Base-by-base conservation (phyloP, 92 coral and sea anemone genomes). In the Siderastrea siderea region DNA sequence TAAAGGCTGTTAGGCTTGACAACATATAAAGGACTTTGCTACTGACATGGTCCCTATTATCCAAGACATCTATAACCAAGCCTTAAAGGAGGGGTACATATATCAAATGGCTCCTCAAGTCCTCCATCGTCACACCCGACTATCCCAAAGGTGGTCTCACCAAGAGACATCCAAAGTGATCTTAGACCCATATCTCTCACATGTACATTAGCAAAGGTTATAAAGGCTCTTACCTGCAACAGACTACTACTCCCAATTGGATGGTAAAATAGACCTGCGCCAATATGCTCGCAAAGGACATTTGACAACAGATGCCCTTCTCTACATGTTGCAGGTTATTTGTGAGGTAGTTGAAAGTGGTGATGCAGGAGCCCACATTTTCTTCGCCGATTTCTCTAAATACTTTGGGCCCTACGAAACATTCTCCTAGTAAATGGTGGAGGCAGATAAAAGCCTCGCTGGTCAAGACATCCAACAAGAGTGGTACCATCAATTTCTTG, bases 371-470 rank as follows among this genome's bases (percentile, higher is more conserved):
- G 92, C 89, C 19, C 64, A 93, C 59, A 72, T 82, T 15, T 89
- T 89, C 51, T 92, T 91, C 71, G 88, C 88, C 1, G 91, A 88
- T 62, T 79, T 83, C 78, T 82, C 90, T 12, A 92, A 89, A 53
- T 90, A 85, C n/a, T n/a, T n/a, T n/a, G n/a, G n/a, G n/a, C n/a
- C n/a, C n/a, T n/a, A n/a, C n/a, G n/a, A n/a, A n/a, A n/a, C n/a
- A n/a, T n/a, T n/a, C n/a, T n/a, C n/a, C n/a, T n/a, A n/a, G n/a
- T n/a, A n/a, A n/a, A n/a, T n/a, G n/a, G n/a, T n/a, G n/a, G n/a
- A n/a, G n/a, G n/a, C n/a, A n/a, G n/a, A n/a, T n/a, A n/a, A n/a
- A n/a, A n/a, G n/a, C n/a, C n/a, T n/a, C n/a, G n/a, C n/a, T n/a
- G n/a, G n/a, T n/a, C n/a, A n/a, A n/a, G n/a, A n/a, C n/a, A n/a